Evolutionary conservation across 1,140 invertebrate species (phyloP).

Genomic region (Drosophila nigromelanica): DNA sequence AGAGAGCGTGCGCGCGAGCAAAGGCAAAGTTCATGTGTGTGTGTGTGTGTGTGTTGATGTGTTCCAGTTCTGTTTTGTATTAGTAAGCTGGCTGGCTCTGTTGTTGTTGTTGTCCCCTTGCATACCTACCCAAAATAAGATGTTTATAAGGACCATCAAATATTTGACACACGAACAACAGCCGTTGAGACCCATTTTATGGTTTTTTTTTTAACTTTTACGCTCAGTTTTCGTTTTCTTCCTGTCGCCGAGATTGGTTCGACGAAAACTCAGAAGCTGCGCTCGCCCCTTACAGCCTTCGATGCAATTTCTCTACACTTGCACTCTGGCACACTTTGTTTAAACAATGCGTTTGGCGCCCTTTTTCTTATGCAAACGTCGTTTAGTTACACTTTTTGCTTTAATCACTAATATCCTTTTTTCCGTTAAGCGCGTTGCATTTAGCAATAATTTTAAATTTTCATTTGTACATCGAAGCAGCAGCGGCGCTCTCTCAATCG

Average conservation of each 20-base stretch:
- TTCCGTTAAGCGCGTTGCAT: slow-evolving; percentile 54
- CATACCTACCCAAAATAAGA: slow-evolving; percentile 89
- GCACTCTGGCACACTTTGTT: slow-evolving; percentile 8
- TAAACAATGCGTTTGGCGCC: not conserved
- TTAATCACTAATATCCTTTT: slow-evolving; percentile 41
- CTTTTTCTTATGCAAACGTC: slow-evolving; percentile 12
- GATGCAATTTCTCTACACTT: slow-evolving; percentile 42
- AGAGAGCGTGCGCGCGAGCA: slow-evolving; percentile 66
- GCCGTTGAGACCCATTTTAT: slow-evolving; percentile 87
- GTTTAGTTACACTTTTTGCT: slow-evolving; percentile 28
- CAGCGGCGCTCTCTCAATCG: slow-evolving; percentile 55
- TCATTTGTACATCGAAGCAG: slow-evolving; percentile 58
- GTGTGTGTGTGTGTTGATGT: slow-evolving; percentile 32
- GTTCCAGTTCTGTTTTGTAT: slow-evolving; percentile 59
- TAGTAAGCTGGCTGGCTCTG: slow-evolving; percentile 43
- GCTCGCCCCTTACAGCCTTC: slow-evolving; percentile 28
- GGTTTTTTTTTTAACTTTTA: slow-evolving; percentile 20
- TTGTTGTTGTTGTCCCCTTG: slow-evolving; percentile 38
- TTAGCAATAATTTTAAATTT: slow-evolving; percentile 65
- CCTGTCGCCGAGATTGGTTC: slow-evolving; percentile 20
- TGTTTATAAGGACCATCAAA: slow-evolving; percentile 88
- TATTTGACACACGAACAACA: slow-evolving; percentile 90
- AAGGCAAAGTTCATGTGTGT: slow-evolving; percentile 34
- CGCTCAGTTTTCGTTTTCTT: slow-evolving; percentile 32
- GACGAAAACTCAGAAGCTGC: slow-evolving; percentile 43